Conservation (phyloP, 2,113 vertebrate genomes). For the Mormoops blainvillei region DNA sequence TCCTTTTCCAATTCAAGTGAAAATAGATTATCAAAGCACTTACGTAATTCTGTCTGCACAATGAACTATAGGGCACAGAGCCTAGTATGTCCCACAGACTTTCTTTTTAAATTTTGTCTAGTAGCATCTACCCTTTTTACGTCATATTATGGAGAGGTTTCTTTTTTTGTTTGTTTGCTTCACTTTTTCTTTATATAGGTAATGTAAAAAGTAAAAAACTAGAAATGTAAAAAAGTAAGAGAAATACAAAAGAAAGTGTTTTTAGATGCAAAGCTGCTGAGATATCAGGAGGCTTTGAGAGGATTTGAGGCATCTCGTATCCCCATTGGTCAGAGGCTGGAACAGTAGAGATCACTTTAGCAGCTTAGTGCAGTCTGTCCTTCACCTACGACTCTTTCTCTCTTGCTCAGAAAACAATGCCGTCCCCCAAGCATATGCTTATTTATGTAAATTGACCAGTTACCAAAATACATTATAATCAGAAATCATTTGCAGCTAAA, state of each 20-base stretch:
- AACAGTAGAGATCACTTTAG: not conserved
- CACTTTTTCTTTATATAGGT: not conserved
- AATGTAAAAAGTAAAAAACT: not conserved
- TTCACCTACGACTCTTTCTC: not conserved
- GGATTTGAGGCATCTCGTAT: not conserved
- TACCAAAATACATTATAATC: not conserved
- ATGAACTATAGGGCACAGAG: not conserved
- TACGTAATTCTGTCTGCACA: not conserved
- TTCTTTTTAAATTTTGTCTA: not conserved
- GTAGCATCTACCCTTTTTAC: not conserved
- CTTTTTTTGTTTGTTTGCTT: not conserved
- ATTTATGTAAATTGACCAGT: not conserved
- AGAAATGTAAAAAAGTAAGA: not conserved
- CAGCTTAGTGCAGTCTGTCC: not conserved
- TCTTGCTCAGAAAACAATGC: not conserved
- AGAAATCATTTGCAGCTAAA: not conserved
- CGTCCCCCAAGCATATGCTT: not conserved
- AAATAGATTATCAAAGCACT: not conserved
- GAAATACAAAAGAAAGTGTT: not conserved
- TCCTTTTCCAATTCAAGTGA: not conserved
- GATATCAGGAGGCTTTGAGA: not conserved
- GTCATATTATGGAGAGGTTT: not conserved
- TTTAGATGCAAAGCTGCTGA: not conserved
- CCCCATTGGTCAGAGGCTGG: not conserved
- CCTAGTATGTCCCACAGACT: fast-evolving